Percentiles rank a stretch among this genome's conserved stretches.
Conservation (phyloP, 2,888 invertebrate species). For the Lathronympha strigana region DNA sequence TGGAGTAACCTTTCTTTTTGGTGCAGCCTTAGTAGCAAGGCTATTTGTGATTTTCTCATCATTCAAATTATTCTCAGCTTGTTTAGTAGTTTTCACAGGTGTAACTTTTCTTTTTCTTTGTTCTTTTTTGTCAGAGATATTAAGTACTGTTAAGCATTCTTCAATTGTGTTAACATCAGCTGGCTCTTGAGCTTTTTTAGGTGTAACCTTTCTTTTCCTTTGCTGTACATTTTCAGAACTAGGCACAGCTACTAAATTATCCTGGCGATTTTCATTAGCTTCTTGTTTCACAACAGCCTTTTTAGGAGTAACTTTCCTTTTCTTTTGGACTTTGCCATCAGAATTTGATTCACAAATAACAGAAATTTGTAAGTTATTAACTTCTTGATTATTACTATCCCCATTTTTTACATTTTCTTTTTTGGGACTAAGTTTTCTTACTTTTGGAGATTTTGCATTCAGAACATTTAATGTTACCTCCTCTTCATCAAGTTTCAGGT, state of each 20-base stretch:
- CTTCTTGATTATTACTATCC: background rate
- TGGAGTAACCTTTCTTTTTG: constrained; percentile 44
- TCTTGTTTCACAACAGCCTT: constrained; percentile 37
- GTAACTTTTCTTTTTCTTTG: constrained; percentile 50
- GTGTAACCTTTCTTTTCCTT: constrained; percentile 43
- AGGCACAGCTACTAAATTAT: constrained; percentile 11
- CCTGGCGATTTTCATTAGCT: background rate
- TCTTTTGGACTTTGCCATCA: constrained; percentile 13
- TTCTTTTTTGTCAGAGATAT: constrained; percentile 34
- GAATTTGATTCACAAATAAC: background rate
- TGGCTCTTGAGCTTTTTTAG: constrained; percentile 42
- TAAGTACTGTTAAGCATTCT: constrained; percentile 32
- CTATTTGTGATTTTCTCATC: constrained; percentile 22
- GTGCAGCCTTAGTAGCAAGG: constrained; percentile 20
- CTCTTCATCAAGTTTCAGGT: constrained; percentile 17
- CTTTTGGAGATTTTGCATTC: constrained; percentile 24
- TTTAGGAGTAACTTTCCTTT: constrained; percentile 32
- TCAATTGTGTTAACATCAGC: constrained; percentile 19
- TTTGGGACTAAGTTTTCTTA: constrained; percentile 12
- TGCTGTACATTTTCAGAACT: constrained; percentile 36
- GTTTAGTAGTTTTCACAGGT: constrained; percentile 49
- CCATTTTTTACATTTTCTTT: background rate
- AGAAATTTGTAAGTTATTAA: background rate
- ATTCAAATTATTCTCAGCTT: constrained; percentile 33
- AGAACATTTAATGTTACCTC: constrained; percentile 2